These are phyloP conservation scores for Hyaena hyaena DNA, from an alignment of 2,113 vertebrate genomes.

Conservation along the genomic window DNA sequence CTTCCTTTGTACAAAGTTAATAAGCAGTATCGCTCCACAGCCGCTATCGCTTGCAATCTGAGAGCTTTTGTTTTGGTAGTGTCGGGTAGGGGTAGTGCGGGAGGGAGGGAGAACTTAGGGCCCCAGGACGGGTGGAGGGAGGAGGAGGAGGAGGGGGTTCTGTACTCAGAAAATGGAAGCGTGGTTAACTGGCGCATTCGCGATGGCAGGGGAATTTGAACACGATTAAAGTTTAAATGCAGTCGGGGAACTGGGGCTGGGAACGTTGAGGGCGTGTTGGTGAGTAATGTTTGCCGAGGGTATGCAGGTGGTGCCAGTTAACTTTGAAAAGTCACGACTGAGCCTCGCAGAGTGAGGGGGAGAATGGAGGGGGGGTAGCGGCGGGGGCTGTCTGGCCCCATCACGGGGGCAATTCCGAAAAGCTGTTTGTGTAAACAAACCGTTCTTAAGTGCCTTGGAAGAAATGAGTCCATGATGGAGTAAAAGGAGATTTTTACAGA, in stretches of 20 bases:
- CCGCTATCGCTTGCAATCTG: slow-evolving; percentile 52
- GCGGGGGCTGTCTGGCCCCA: neutral
- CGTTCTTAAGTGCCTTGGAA: neutral
- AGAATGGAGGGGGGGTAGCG: neutral
- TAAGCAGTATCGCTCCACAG: neutral
- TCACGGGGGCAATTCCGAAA: neutral
- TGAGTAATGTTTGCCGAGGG: slow-evolving; percentile 67
- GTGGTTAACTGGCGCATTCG: neutral
- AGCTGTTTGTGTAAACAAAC: neutral
- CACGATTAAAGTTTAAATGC: slow-evolving; percentile 46
- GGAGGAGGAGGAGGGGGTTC: neutral
- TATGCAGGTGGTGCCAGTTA: slow-evolving; percentile 81
- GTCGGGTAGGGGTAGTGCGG: slow-evolving; percentile 54
- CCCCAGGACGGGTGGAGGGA: neutral
- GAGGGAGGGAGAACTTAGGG: slow-evolving; percentile 56
- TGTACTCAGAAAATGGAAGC: neutral
- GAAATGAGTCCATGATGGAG: neutral
- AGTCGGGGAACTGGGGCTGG: slow-evolving; percentile 59
- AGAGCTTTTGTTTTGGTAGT: slow-evolving; percentile 69
- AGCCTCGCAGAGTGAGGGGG: neutral
- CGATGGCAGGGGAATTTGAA: slow-evolving; percentile 51
- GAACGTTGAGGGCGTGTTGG: slow-evolving; percentile 59
- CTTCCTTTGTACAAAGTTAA: slow-evolving; percentile 57
- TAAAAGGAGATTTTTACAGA: neutral
- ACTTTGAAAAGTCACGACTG: slow-evolving; percentile 73